Evolutionary conservation across 1,140 invertebrate species (phyloP), one percentile per base, ranked within the genome.

Genomic region (Papilio polyxenes): DNA sequence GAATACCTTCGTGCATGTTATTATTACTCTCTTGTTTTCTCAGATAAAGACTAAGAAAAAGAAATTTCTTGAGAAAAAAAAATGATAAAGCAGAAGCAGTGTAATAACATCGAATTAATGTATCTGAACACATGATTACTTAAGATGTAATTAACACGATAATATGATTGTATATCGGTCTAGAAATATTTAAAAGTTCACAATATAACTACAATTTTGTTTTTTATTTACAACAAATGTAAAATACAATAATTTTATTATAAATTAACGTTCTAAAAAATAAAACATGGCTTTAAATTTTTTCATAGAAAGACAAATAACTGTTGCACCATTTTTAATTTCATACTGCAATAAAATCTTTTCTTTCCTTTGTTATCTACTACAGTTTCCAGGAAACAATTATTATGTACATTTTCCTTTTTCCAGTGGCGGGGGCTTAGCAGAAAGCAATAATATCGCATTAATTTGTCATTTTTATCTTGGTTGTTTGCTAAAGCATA

Each of bases 401-500:
- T 44, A 79, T 65, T 80, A 17, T 65, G 3, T 53, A 75, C 81
- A 83, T 86, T 81, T 84, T 84, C 83, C 56, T 23, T 74, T 37
- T 75, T 37, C 56, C 62, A 79, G 8, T 48, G 40, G 62, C 82
- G 49, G 83, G 62, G 81, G 81, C 72, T 85, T 84, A 83, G 74
- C 20, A 44, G 72, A 62, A 44, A 37, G 59, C 84, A 87, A 86
- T 86, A 87, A 88, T 86, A 85, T 82, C 20, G 85, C 81, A 56
- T 79, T 80, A 81, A 89, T 88, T 87, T 88, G 82, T 87, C 85
- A 85, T 86, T 89, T 85, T 92, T 92, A 91, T 89, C 88, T 78
- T 59, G 79, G 81, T 84, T 80, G 76, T 91, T 89, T 91, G 86
- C 84, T 82, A 13, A 84, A 82, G 82, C 82, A 86, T 91, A 92